Base-by-base conservation (phyloP, 2,888 invertebrate genomes). In the Acleris literana region DNA sequence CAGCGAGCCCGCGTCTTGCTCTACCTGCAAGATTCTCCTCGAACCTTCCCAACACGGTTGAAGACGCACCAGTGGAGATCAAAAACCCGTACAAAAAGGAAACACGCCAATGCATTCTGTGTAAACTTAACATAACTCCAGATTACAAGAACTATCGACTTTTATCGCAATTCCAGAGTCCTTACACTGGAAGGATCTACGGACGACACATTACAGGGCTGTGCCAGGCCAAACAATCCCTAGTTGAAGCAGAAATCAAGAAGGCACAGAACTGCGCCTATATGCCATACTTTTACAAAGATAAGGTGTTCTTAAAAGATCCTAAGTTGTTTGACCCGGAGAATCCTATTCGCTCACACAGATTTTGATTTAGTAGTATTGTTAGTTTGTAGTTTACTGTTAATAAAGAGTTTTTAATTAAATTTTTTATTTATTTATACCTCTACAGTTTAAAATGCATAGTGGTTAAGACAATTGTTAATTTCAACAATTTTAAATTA, bases 121-220 rank as follows among this genome's bases (percentile, higher is more conserved):
- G 99, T 84, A 95, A 95, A 86, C 84, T 96, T 68, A 94, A 96
- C 43, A 95, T 99, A n/a, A 93, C 93, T 1, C 96, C 97, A 0
- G 94, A 97, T 84, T 99, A 97, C 81, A 99, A 99, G 88, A 99
- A 99, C 87, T 95, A 96, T 0, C 95, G 97, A 74, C 87, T 99
- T 4, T 87, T 99, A 5, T 97, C 98, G 0, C 99, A 99, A 84
- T 99, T 99, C 86, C 97, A 99, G 80, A 99, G 99, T 43, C 96
- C 97, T 0, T 98, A 97, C 82, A 99, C 99, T 0, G 99, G 99
- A 0, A 94, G 96, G 72, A 95, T 99, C 69, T 99, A 99, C 83
- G 97, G 97, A 0, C 94, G 96, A 63, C 97, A 99, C 77, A 97
- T 99, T 51, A 99, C 99, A 5, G 98, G 99, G 0, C 93, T 99